Evolutionary conservation across 2,888 invertebrate species (phyloP), one percentile per base, ranked within the genome.

Genomic region (Catocala fraxini): DNA sequence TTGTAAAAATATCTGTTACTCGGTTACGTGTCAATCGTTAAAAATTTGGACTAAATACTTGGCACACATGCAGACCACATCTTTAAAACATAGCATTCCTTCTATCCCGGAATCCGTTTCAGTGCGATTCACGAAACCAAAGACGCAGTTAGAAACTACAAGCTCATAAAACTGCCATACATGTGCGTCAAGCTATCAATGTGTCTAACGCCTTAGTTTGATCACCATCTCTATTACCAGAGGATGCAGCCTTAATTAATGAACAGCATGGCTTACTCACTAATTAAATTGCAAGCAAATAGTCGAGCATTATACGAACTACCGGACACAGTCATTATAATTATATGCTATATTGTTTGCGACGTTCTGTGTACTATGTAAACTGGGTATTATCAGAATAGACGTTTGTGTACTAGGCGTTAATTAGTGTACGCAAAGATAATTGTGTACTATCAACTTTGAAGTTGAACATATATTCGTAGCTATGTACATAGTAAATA

Each of bases 201-300:
- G 59, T 70, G 59, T 56, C 10, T 48, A 42, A 70, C 53, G 62
- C 64, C 68, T 61, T 56, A 63, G 56, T 53, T 69, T 48, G 33
- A 53, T 46, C 59, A 59, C 65, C 68, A 65, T 63, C 67, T 54
- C 68, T 62, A 66, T 73, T 72, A 77, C 73, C 71, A 70, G 59
- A 56, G 66, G 73, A 73, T 71, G 57, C 63, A 67, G 69, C 73
- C 79, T 62, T 84, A 86, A 87, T 88, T 84, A 86, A 83, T 78
- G 71, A 77, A 79, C 72, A 70, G 65, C 66, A 62, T 56, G 59
- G 75, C 75, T 77, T 73, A 71, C 73, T 68, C 77, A 76, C 68
- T 85, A 80, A 85, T 86, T 84, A 83, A 76, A 79, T 73, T 78
- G 79, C 76, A 74, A 69, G 66, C 77, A 81, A 82, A 84, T 83